These are phyloP conservation scores for Steinernema hermaphroditum DNA, from an alignment of 2,888 invertebrate species.

Conservation along the genomic window DNA sequence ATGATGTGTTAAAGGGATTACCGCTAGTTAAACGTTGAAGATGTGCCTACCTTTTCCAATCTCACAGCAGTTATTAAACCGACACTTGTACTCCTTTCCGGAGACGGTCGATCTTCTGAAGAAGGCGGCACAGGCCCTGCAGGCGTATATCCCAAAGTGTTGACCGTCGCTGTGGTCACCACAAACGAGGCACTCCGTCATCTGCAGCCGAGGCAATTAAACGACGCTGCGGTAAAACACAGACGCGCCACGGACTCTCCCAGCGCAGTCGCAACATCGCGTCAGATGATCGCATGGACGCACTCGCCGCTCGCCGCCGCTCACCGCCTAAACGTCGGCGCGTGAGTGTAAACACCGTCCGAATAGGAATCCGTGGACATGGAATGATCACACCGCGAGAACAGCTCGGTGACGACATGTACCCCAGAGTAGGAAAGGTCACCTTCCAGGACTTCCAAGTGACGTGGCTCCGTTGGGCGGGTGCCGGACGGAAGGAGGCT, in stretches of 20 bases:
- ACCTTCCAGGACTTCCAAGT: too few relatives aligned
- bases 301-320: neutral
- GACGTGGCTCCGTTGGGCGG: too few relatives aligned
- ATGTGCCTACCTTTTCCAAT: conserved; percentile 57
- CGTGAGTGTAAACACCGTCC: too few relatives aligned
- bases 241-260: neutral
- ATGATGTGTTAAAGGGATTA: too few relatives aligned
- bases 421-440: too few relatives aligned
- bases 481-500: too few relatives aligned
- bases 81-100: conserved; percentile 49
- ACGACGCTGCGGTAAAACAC: neutral
- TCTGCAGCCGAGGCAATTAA: too few relatives aligned
- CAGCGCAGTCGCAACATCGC: neutral
- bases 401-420: too few relatives aligned
- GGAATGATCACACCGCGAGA: too few relatives aligned
- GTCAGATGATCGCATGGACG: conserved; percentile 2
- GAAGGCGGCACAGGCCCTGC: conserved; percentile 38
- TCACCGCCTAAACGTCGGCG: too few relatives aligned
- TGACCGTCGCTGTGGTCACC: conserved; percentile 46
- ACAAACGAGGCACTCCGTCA: conserved; percentile 46
- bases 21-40: too few relatives aligned
- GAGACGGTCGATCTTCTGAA: conserved; percentile 2
- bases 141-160: conserved; percentile 48
- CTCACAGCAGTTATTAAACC: conserved; percentile 49
- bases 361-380: too few relatives aligned